These are phyloP conservation scores for Paguma larvata DNA, from an alignment of 2,797 vertebrate genomes.

Conservation along the genomic window DNA sequence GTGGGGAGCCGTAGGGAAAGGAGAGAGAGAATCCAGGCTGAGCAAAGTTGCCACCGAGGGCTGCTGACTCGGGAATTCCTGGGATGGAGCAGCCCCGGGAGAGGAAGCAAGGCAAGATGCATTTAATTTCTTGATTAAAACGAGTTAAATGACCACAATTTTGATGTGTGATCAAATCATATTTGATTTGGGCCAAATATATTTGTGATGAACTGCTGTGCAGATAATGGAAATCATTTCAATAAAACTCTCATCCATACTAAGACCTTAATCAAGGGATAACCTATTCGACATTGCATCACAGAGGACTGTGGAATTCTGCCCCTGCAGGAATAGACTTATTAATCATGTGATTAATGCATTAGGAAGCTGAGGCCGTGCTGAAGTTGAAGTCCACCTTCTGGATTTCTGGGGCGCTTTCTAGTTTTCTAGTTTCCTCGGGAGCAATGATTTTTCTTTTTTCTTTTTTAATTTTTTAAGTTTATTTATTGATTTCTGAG, in stretches of 20 bases:
- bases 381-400: neutral
- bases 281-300: conserved; percentile 69
- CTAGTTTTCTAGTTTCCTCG: neutral
- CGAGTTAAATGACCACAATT: conserved; percentile 58
- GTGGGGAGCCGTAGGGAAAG: accelerated
- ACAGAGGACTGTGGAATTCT: conserved; percentile 70
- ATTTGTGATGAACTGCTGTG: conserved; percentile 80
- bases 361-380: conserved; percentile 59
- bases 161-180: conserved; percentile 73
- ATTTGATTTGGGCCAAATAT: conserved; percentile 76
- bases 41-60: neutral
- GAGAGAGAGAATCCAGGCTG: conserved; percentile 1
- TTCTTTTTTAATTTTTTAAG: no score
- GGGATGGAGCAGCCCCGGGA: neutral
- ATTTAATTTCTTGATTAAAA: conserved; percentile 80
- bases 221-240: conserved; percentile 80
- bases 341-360: conserved; percentile 67
- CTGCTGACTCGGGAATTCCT: conserved; percentile 35
- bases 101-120: conserved; percentile 36
- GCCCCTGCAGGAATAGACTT: conserved; percentile 68
- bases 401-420: conserved; percentile 50
- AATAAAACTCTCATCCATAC: conserved; percentile 75
- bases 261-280: conserved; percentile 80
- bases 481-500: no score
- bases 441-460: no score